Percentiles rank a stretch among this genome's conserved stretches.
Conservation (phyloP, 2,113 vertebrate genomes). For the Verasper variegatus region DNA sequence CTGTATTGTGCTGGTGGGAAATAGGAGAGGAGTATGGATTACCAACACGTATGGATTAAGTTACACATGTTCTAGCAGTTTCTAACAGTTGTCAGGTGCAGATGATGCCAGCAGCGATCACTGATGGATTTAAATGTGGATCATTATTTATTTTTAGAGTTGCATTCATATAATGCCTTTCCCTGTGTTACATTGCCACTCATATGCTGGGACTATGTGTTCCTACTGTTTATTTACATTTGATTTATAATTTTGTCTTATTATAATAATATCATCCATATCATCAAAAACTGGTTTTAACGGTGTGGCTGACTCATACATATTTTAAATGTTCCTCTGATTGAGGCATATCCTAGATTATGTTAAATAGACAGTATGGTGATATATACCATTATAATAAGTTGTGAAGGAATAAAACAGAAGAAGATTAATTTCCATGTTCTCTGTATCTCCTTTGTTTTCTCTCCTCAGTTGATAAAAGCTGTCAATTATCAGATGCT, state of each 20-base stretch:
- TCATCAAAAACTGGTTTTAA: not conserved
- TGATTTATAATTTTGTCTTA: not conserved
- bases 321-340: not conserved
- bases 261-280: not conserved
- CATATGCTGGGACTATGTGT: not conserved
- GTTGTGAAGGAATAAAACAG: not conserved
- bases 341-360: not conserved
- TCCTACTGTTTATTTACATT: not conserved
- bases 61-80: conserved; percentile 32
- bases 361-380: not conserved
- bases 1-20: not conserved
- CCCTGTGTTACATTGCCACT: conserved; percentile 1
- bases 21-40: too few species aligned
- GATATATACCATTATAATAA: not conserved
- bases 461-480: conserved; percentile 17
- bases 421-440: conserved; percentile 7
- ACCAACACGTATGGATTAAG: conserved; percentile 21
- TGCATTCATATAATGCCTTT: conserved; percentile 12
- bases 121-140: conserved; percentile 26
- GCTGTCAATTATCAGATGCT: conserved; percentile 3
- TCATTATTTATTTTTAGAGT: conserved; percentile 45
- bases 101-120: conserved; percentile 30
- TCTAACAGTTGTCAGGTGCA: conserved; percentile 37
- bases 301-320: not conserved
- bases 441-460: conserved; percentile 17